phyloP scores from a whole-genome alignment of 2,113 vertebrate genomes.

The Balaenoptera acutorostrata region DNA sequence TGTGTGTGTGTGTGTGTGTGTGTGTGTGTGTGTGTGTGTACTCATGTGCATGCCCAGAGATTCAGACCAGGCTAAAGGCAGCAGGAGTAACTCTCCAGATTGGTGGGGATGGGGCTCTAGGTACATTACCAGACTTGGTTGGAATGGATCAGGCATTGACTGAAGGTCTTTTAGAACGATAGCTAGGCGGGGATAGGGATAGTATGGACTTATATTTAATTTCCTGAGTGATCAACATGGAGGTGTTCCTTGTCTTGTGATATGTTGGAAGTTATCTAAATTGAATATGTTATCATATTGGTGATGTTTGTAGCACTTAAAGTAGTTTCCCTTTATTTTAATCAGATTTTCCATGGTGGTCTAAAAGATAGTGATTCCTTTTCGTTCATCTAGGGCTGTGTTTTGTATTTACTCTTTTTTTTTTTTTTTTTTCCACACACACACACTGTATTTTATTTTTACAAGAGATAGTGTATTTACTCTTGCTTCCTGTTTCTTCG shows the following conservation, averaged over 20 bases:
- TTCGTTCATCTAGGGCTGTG: neutral
- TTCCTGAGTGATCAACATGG: neutral
- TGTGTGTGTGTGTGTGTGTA: accelerated
- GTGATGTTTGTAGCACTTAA: neutral
- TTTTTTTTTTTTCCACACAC: no score
- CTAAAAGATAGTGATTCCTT: neutral
- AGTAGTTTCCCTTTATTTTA: neutral
- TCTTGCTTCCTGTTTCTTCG: neutral
- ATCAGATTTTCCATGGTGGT: neutral
- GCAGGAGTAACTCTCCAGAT: neutral
- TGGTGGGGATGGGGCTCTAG: neutral
- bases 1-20: neutral
- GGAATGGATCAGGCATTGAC: neutral
- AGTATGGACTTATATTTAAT: neutral
- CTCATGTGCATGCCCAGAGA: neutral
- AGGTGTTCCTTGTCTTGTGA: neutral
- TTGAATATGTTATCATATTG: neutral
- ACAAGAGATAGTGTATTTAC: no score
- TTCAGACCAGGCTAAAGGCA: neutral
- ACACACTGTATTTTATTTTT: no score
- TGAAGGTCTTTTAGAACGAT: neutral
- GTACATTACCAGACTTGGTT: neutral
- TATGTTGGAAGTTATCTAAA: neutral
- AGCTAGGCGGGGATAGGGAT: neutral
- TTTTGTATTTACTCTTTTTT: neutral